Percentiles rank a stretch among this genome's conserved stretches.
Conservation (phyloP, 92 coral and sea anemone genomes). For the Epizoanthus ramosus region DNA sequence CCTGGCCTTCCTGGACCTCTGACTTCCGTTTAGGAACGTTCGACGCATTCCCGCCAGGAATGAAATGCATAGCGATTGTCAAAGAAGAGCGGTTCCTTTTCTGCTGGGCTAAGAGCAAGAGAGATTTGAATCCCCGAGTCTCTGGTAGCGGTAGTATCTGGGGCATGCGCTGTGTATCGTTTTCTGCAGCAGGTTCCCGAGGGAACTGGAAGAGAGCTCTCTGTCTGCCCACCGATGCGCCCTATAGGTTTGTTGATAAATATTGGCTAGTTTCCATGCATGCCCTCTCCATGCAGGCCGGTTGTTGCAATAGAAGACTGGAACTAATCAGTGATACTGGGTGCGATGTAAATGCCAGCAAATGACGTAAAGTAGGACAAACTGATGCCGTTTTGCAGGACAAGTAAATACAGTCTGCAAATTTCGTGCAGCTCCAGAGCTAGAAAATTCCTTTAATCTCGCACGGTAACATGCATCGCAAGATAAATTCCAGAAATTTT, state of each 20-base stretch:
- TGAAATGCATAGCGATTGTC: conserved; percentile 8
- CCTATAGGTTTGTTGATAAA: background rate
- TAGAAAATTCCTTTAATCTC: no score
- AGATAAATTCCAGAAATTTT: no score
- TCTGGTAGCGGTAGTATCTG: background rate
- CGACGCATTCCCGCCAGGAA: background rate
- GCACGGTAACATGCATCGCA: no score
- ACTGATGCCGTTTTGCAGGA: no score
- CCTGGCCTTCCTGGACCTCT: conserved; percentile 24
- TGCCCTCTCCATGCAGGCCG: no score
- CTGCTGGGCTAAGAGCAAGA: conserved; percentile 2
- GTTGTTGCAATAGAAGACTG: no score
- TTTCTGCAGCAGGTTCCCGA: conserved; percentile 9
- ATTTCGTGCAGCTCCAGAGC: no score
- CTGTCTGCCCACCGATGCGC: background rate
- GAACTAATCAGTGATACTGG: no score
- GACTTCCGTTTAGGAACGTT: conserved; percentile 27
- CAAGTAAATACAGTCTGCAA: no score
- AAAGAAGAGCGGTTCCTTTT: background rate
- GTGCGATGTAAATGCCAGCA: no score
- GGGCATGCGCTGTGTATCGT: conserved; percentile 9
- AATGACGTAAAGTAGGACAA: no score
- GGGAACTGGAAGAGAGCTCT: conserved; percentile 3
- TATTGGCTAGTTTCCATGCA: no score
- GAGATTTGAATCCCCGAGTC: background rate